Evolutionary conservation across 2,113 vertebrate genomes (phyloP).

Genomic region (Lagenorhynchus albirostris): DNA sequence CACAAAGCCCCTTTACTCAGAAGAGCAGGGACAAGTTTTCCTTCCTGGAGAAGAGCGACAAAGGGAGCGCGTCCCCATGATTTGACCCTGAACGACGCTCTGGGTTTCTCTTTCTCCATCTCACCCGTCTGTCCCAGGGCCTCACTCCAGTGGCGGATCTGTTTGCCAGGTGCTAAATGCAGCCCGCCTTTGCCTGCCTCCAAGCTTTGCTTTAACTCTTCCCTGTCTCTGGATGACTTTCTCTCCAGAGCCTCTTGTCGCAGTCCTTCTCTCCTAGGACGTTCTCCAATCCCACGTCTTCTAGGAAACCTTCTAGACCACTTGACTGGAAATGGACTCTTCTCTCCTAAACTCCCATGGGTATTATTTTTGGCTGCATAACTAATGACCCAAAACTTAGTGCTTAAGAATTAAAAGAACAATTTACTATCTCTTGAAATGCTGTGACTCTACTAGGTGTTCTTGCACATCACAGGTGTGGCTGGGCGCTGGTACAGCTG

Average conservation of each 20-base stretch:
- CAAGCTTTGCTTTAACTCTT: not conserved
- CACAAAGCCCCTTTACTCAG: not conserved
- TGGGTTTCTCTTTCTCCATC: not conserved
- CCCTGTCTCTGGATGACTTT: not conserved
- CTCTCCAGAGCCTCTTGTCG: not conserved
- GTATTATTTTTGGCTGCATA: not conserved
- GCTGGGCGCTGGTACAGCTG: not conserved
- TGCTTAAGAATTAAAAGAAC: not conserved
- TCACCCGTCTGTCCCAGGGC: not conserved
- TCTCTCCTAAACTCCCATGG: not conserved
- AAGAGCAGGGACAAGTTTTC: not conserved
- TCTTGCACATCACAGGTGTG: not conserved
- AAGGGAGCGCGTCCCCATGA: not conserved
- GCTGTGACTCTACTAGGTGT: not conserved
- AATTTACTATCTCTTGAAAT: not conserved
- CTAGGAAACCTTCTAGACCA: not conserved
- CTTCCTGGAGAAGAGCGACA: not conserved
- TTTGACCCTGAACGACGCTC: not conserved
- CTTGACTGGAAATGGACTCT: not conserved
- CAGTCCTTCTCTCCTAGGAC: not conserved
- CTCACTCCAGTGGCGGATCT: too few relatives aligned
- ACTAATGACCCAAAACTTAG: not conserved
- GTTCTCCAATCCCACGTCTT: not conserved
- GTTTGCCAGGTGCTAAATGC: not conserved
- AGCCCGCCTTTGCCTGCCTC: not conserved